Conservation (phyloP, 2,888 invertebrate species). For the Amblyteles armatorius region DNA sequence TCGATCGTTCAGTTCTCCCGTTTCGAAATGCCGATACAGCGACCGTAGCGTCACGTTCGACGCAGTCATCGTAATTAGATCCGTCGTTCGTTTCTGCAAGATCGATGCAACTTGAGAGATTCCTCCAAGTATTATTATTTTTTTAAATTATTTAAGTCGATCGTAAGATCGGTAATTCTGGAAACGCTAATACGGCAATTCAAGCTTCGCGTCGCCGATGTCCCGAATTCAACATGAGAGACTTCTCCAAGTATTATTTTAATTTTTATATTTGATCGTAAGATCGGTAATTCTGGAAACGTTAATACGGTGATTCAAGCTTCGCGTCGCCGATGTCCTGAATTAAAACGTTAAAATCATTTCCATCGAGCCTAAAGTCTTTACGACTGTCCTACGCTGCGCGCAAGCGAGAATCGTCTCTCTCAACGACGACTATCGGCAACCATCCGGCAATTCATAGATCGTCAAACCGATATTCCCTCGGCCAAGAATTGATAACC, state of each 20-base stretch:
- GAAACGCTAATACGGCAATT: not conserved
- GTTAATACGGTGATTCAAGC: not conserved
- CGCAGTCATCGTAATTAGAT: slow-evolving; percentile 41
- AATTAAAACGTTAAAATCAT: not conserved
- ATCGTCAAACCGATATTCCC: slow-evolving; percentile 50
- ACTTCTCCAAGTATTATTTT: no score
- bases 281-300: no score
- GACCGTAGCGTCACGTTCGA: not conserved
- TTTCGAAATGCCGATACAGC: slow-evolving; percentile 20
- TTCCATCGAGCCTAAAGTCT: not conserved
- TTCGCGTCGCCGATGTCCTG: not conserved
- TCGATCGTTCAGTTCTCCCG: not conserved
- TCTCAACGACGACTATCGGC: not conserved
- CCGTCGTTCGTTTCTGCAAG: not conserved
- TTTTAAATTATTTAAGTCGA: no score
- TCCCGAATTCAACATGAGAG: not conserved
- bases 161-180: no score
- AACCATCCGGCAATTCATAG: slow-evolving; percentile 47
- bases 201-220: not conserved
- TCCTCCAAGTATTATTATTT: no score
- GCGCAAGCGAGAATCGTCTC: not conserved
- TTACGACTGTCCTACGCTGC: not conserved
- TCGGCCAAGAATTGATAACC: slow-evolving; percentile 44
- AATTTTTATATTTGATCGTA: no score
- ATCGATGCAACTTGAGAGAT: no score